Conservation (phyloP, 2,888 invertebrate species). For the Busseola fusca region DNA sequence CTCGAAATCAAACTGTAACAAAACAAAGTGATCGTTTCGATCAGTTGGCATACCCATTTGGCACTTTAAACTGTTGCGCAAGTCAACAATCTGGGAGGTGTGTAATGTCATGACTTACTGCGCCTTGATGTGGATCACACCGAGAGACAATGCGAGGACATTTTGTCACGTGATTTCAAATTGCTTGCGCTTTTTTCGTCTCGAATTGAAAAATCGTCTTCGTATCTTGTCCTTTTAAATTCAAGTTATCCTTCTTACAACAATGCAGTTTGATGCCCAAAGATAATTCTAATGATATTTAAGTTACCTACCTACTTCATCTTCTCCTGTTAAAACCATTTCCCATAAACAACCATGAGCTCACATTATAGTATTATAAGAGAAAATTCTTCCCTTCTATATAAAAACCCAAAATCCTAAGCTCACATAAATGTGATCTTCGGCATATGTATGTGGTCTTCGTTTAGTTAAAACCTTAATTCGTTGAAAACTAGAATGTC, state of each 20-base stretch:
- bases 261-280: not conserved
- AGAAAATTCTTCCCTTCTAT: not conserved
- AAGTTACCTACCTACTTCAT: not conserved
- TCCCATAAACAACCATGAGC: not conserved
- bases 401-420: not conserved
- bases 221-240: not conserved
- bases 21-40: constrained; percentile 52
- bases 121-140: constrained; percentile 33
- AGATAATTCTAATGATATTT: not conserved
- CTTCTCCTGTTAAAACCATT: not conserved
- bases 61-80: constrained; percentile 60
- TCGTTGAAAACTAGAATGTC: constrained; percentile 32
- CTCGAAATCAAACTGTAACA: constrained; percentile 45
- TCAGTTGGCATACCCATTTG: constrained; percentile 56
- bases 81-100: constrained; percentile 49
- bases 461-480: constrained; percentile 27
- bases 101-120: constrained; percentile 44
- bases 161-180: not conserved
- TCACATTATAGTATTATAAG: not conserved
- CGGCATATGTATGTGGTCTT: constrained; percentile 20
- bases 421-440: too few relatives aligned
- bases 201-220: not conserved
- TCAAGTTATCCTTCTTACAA: not conserved
- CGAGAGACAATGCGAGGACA: constrained; percentile 1
- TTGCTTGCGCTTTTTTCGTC: not conserved